Conservation (phyloP, 2,113 vertebrate species). For the Crotalus viridis region DNA sequence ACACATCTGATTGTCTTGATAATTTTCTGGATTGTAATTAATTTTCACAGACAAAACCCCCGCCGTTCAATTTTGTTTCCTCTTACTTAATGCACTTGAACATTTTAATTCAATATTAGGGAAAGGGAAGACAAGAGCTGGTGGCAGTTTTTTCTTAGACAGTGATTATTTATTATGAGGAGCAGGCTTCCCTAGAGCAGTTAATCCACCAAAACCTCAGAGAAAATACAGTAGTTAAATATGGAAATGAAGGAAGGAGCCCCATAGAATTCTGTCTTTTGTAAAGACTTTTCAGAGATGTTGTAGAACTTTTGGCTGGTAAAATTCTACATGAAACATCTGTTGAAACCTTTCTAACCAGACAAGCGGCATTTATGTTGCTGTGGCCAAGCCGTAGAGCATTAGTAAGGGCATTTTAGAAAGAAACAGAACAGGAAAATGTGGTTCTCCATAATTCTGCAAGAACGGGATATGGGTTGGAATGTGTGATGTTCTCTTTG, state of each 20-base stretch:
- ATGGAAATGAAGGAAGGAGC: conserved; percentile 5
- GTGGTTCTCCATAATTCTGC: conserved; percentile 37
- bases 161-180: conserved; percentile 23
- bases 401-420: conserved; percentile 37
- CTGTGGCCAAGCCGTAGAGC: conserved; percentile 47
- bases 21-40: conserved; percentile 19
- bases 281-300: conserved; percentile 59
- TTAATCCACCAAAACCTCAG: conserved; percentile 37
- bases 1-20: background rate
- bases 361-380: conserved; percentile 39
- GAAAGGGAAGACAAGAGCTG: background rate
- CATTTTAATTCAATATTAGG: background rate
- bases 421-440: conserved; percentile 29
- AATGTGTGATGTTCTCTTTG: background rate
- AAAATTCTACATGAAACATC: conserved; percentile 39
- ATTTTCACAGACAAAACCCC: conserved; percentile 2
- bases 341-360: conserved; percentile 30
- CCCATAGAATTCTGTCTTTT: conserved; percentile 49
- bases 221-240: conserved; percentile 29
- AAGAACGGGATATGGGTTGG: background rate
- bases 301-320: conserved; percentile 51
- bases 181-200: conserved; percentile 44
- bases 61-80: background rate
- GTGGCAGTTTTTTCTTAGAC: background rate
- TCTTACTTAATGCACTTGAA: background rate